These are phyloP conservation scores for Lophius americanus DNA, from an alignment of 2,797 vertebrate species.

Conservation along the genomic window DNA sequence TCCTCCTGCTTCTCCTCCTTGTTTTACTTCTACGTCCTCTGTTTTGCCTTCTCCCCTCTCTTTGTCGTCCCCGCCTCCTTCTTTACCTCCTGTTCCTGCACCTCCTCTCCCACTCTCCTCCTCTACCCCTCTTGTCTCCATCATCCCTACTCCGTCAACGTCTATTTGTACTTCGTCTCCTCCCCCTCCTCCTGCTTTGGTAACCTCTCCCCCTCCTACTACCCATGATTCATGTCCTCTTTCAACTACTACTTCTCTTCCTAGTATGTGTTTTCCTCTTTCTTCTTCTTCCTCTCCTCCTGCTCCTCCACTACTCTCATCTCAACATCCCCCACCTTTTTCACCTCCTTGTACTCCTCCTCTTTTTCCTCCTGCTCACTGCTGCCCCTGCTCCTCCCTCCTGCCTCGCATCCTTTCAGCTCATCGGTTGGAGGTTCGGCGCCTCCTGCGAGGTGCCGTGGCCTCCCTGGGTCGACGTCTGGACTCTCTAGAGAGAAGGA, in stretches of 20 bases:
- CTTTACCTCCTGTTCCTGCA: not conserved
- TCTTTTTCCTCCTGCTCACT: slow-evolving; percentile 8
- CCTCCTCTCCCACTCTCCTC: slow-evolving; percentile 36
- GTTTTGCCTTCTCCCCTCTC: not conserved
- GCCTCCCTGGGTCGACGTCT: slow-evolving; percentile 71
- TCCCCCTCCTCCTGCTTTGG: not conserved
- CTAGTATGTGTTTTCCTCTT: not conserved
- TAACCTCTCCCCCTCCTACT: not conserved
- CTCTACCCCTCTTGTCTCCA: slow-evolving; percentile 48
- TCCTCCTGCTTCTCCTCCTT: not conserved
- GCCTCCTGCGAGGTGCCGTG: slow-evolving; percentile 73
- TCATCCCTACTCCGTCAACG: slow-evolving; percentile 61
- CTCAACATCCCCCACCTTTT: not conserved
- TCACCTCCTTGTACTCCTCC: not conserved
- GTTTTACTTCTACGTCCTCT: not conserved
- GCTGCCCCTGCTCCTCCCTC: slow-evolving; percentile 56
- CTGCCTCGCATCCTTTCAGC: slow-evolving; percentile 69
- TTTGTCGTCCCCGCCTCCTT: not conserved
- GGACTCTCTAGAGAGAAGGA: slow-evolving; percentile 71
- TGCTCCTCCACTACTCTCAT: too few species aligned
- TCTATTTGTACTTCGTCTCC: too few species aligned
- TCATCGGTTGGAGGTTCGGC: slow-evolving; percentile 78
- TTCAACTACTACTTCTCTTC: not conserved
- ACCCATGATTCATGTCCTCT: not conserved
- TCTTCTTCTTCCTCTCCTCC: not conserved